Evolutionary conservation across 2,113 vertebrate species (phyloP).

Genomic region (Osmerus mordax): DNA sequence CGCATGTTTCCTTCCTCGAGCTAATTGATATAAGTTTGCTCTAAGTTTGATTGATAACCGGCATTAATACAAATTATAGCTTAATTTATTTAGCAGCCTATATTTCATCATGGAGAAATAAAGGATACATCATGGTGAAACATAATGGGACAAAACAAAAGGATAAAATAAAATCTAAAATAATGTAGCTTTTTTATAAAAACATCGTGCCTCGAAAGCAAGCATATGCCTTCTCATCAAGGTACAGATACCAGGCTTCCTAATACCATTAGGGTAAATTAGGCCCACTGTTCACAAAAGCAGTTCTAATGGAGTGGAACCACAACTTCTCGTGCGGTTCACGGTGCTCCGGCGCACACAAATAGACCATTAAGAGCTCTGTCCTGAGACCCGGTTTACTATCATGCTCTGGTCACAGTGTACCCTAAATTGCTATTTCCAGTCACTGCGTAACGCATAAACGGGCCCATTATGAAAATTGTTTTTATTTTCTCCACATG

Average conservation of each 20-base stretch:
- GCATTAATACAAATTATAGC: constrained; percentile 27
- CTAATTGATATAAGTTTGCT: constrained; percentile 36
- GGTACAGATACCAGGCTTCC: too few relatives aligned
- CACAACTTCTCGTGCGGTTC: constrained; percentile 35
- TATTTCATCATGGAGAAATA: too few relatives aligned
- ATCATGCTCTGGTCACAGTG: constrained; percentile 53
- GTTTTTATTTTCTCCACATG: constrained; percentile 41
- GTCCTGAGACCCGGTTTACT: constrained; percentile 39
- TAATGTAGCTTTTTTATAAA: too few relatives aligned
- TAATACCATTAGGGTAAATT: not conserved
- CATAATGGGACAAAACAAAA: not conserved
- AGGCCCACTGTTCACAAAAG: not conserved
- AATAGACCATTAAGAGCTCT: constrained; percentile 39
- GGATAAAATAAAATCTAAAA: not conserved
- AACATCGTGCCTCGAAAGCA: constrained; percentile 18
- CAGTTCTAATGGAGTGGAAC: constrained; percentile 45
- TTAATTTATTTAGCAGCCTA: not conserved
- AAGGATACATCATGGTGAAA: not conserved
- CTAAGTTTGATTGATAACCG: constrained; percentile 51
- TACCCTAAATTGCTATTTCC: constrained; percentile 60
- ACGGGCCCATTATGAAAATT: constrained; percentile 60
- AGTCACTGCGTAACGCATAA: constrained; percentile 38
- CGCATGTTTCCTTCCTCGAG: constrained; percentile 7
- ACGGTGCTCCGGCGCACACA: not conserved
- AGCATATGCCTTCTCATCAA: not conserved